phyloP scores from a whole-genome alignment of 1,140 invertebrate species.

The Drosophila pandora region DNA sequence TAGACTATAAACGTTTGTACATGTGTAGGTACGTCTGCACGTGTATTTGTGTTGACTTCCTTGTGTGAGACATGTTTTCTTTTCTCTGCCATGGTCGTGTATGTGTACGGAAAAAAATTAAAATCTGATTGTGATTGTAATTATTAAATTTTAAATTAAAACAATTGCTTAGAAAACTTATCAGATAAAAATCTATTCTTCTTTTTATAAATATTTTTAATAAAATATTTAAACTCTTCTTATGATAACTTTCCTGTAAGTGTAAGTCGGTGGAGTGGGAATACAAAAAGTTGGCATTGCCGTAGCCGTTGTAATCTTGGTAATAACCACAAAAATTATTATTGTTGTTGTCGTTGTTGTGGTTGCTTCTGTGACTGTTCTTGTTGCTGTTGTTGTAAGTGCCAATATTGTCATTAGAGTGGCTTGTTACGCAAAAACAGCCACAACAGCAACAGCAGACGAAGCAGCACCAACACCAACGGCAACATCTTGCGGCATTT shows the following conservation, averaged over 20 bases:
- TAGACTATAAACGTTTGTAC: conserved; percentile 72
- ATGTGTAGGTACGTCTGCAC: conserved; percentile 41
- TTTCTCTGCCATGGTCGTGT: conserved; percentile 21
- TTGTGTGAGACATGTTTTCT: conserved; percentile 57
- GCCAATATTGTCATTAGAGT: conserved; percentile 82
- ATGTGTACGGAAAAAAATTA: conserved; percentile 7
- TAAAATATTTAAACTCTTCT: not conserved
- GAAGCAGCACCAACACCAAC: conserved; percentile 24
- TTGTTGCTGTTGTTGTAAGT: conserved; percentile 74
- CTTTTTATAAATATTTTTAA: too few relatives aligned
- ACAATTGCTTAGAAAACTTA: too few relatives aligned
- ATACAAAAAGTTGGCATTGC: conserved; percentile 57
- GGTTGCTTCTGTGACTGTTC: conserved; percentile 26
- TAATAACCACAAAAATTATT: conserved; percentile 82
- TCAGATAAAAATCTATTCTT: too few relatives aligned
- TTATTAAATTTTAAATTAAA: too few relatives aligned
- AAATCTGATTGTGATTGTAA: too few relatives aligned
- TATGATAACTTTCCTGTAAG: not conserved
- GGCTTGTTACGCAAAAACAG: conserved; percentile 77
- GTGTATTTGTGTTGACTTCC: conserved; percentile 36
- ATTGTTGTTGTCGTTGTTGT: conserved; percentile 60
- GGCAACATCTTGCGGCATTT: conserved; percentile 81
- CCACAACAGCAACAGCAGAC: conserved; percentile 36
- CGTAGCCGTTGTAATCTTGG: conserved; percentile 74
- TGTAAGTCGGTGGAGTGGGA: conserved; percentile 6